These are phyloP conservation scores for Ormyrus thymus DNA, from an alignment of 2,888 invertebrate species.

Conservation along the genomic window DNA sequence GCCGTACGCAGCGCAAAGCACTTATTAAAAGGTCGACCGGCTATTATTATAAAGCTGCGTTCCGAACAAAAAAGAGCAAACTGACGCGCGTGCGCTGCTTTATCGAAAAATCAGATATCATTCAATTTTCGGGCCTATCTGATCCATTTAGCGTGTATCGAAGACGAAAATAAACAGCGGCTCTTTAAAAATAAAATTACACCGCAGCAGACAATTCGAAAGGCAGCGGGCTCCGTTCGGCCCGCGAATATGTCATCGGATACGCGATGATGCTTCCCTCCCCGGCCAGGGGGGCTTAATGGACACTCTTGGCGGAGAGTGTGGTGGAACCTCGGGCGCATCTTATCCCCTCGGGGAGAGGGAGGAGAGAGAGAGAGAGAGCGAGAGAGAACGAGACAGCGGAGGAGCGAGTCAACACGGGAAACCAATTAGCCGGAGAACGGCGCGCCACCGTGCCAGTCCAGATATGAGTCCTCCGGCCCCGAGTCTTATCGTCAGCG, in stretches of 20 bases:
- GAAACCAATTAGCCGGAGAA: conserved; percentile 73
- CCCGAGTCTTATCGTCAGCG: conserved; percentile 40
- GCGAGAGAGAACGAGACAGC: too few relatives aligned
- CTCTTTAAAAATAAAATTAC: conserved; percentile 17
- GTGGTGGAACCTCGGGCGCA: background rate
- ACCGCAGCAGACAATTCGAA: too few relatives aligned
- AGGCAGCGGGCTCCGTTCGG: background rate
- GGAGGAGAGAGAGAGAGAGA: too few relatives aligned
- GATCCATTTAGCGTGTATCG: background rate
- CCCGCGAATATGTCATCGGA: conserved; percentile 45
- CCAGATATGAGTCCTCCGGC: conserved; percentile 50
- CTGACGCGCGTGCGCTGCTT: background rate
- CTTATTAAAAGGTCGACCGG: conserved; percentile 39
- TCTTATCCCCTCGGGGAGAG: background rate
- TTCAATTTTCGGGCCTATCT: background rate
- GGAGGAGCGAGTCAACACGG: conserved; percentile 64
- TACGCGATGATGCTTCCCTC: conserved; percentile 32
- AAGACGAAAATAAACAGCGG: background rate
- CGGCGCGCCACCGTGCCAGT: conserved; percentile 49
- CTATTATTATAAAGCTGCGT: conserved; percentile 22
- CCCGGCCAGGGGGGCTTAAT: conserved; percentile 17
- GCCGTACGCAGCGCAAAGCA: background rate
- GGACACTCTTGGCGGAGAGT: conserved; percentile 11
- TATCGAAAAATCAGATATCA: conserved; percentile 5
- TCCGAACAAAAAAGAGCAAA: background rate